Evolutionary conservation across 2,888 invertebrate genomes (phyloP), one percentile per base, ranked within the genome.

Genomic region (Neuroscelio doddi): DNA sequence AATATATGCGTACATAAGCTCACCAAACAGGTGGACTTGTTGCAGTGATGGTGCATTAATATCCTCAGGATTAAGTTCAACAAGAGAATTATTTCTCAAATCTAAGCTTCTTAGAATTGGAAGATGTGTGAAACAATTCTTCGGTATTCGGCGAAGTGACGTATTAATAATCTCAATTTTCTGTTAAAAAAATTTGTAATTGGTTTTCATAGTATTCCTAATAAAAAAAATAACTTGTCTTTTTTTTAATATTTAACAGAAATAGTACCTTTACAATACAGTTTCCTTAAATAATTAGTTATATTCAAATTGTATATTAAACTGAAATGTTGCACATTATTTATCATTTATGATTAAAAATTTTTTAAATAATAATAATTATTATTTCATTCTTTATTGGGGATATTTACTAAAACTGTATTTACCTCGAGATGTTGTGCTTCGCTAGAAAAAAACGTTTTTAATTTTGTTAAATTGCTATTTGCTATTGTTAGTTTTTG

Each of bases 51-150:
- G 79, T 3, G 63, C 17, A 4, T 83, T 80, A 12, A 89, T 70
- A 26, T 86, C 71, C 0, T 77, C 72, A 0, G 81, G 79, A 61
- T 86, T 85, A 69, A 90, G 85, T 27, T 86, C 85, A 36, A 84
- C 80, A 42, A 90, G 75, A 62, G 80, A 80, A 71, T 90, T 90
- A 61, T 85, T 82, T 24, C 88, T 85, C 2, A 90, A 80, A 69
- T 90, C 89, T 68, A 90, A 74, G 24, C 82, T 85, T 39, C 80
- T 80, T 1, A 90, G 80, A n/a, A 80, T 72, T 8, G 82, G 78
- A 82, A 89, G 86, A 52, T 85, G 78, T 4, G 74, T 76, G 12
- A 90, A 84, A 15, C 69, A 72, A n/a, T 73, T 65, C 0, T 67
- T 64, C 2, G 78, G 69, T 3, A 86, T 39, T n/a, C 57, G 29